Conservation (phyloP, 2,888 invertebrate genomes). For the Metopia argyrocephala region DNA sequence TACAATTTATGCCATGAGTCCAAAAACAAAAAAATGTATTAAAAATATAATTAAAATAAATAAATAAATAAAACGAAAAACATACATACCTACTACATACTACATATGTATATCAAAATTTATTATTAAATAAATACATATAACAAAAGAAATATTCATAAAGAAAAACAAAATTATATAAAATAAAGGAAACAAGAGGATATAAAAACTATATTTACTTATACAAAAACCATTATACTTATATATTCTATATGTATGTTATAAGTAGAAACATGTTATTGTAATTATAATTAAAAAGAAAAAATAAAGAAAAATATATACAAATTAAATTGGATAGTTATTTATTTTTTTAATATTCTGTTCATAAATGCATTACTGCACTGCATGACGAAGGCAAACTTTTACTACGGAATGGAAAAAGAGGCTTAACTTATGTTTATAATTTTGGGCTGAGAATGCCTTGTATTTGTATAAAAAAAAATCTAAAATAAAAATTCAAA, state of each 20-base stretch:
- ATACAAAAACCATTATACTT: constrained; percentile 36
- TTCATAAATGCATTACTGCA: no score
- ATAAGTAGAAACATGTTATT: constrained; percentile 65
- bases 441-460: no score
- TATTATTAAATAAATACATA: constrained; percentile 4
- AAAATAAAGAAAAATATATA: constrained; percentile 1
- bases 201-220: constrained; percentile 60
- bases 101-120: constrained; percentile 1
- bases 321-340: no score
- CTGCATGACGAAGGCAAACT: no score
- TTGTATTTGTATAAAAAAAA: no score
- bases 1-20: constrained; percentile 57
- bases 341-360: no score
- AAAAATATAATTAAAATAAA: constrained; percentile 7
- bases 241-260: constrained; percentile 63
- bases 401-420: no score
- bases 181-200: constrained; percentile 39
- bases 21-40: constrained; percentile 33
- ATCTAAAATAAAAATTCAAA: no score
- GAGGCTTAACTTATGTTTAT: no score
- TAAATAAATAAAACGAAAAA: constrained; percentile 19
- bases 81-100: constrained; percentile 20
- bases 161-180: constrained; percentile 13
- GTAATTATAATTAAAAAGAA: constrained; percentile 42
- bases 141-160: constrained; percentile 13